Base-by-base conservation (phyloP, 2,888 invertebrate species). In the Pristionchus entomophagus region DNA sequence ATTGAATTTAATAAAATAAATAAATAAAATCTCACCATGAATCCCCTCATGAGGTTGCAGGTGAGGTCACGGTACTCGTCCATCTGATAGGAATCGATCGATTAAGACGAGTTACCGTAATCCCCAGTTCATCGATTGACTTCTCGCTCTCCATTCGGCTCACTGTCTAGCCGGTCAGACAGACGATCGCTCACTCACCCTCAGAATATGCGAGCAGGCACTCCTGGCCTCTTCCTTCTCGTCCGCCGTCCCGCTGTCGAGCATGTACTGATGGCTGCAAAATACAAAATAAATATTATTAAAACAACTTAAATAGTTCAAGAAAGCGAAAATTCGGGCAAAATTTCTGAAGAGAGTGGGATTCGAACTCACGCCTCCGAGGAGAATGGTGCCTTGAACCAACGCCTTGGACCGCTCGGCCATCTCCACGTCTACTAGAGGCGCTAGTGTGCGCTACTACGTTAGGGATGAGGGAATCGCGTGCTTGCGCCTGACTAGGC, bases 361-460 rank as follows among this genome's bases (percentile, higher is more conserved):
- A 96, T 96, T 96, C 96, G 96, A 96, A 96, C 96, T 96, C 96
- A 96, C 96, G 96, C 96, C 96, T 91, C 93, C 96, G 96, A 96
- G 95, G 96, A 96, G 96, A 96, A 96, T 96, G 96, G 96, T 96
- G 96, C 96, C 96, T 96, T 96, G 96, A 96, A 96, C 96, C 96
- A 96, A 96, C 96, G 96, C 96, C 96, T 96, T 96, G 96, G 96
- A 96, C 96, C 96, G 96, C 96, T 96, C 96, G 96, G 96, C 96
- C 96, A 96, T 90, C 90, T 90, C 87, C 29, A 32, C 32, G 6
- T 12, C 1, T 17, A 10, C 32, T 12, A 8, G 4, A 0, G 32
- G 32, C 19, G 62, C 56, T 56, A 56, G 56, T 8, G n/a, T 5
- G 56, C n/a, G 56, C 32, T 62, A 62, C 32, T 62, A 62, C 62